Evolutionary conservation across 2,888 invertebrate species (phyloP).

Genomic region (Chloromyia formosa): DNA sequence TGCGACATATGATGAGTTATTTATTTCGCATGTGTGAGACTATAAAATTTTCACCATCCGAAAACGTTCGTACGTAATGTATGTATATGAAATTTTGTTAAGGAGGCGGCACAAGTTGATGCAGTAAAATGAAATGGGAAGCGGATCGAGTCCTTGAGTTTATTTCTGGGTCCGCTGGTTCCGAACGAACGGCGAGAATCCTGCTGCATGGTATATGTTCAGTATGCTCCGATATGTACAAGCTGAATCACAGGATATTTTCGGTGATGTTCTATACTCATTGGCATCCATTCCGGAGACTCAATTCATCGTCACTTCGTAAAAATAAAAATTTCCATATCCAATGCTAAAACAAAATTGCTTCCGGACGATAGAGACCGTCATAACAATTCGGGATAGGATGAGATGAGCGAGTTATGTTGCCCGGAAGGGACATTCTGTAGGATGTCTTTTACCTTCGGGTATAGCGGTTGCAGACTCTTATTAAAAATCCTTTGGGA

Average conservation of each 20-base stretch:
- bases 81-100: neutral
- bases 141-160: neutral
- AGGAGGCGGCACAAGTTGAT: slow-evolving; percentile 3
- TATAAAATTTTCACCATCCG: neutral
- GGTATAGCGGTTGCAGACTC: neutral
- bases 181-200: too few relatives aligned
- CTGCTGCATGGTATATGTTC: too few relatives aligned
- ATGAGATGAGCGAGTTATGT: slow-evolving; percentile 7
- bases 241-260: slow-evolving; percentile 1
- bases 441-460: neutral
- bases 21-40: slow-evolving; percentile 16
- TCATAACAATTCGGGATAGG: slow-evolving; percentile 27
- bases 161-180: neutral
- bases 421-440: slow-evolving; percentile 28
- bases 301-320: slow-evolving; percentile 36
- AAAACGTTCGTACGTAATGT: neutral
- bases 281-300: slow-evolving; percentile 15
- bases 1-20: slow-evolving; percentile 32
- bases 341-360: slow-evolving; percentile 6
- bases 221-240: neutral
- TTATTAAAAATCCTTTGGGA: neutral
- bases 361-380: slow-evolving; percentile 24
- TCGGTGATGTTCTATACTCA: neutral
- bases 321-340: slow-evolving; percentile 43
- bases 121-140: slow-evolving; percentile 19